Conservation (phyloP, 2,888 invertebrate species). For the Eutolmus rufibarbis region DNA sequence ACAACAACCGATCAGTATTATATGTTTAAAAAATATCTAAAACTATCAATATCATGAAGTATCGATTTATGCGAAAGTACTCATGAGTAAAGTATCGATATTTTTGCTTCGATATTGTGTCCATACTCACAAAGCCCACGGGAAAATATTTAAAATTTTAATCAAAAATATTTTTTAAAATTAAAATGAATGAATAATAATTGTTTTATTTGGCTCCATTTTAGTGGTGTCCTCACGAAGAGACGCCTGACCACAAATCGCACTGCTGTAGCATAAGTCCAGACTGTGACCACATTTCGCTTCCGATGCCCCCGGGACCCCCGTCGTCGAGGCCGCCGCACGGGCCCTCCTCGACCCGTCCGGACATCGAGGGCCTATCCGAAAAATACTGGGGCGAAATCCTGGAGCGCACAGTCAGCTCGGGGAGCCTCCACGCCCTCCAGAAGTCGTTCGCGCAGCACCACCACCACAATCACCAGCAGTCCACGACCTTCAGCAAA, state of each 20-base stretch:
- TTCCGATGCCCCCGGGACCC: constrained; percentile 62
- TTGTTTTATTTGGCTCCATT: not conserved
- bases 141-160: not conserved
- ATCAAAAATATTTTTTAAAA: not conserved
- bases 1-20: too few species aligned
- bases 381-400: constrained; percentile 82
- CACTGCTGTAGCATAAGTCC: constrained; percentile 59
- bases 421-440: constrained; percentile 76
- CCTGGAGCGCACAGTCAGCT: constrained; percentile 78
- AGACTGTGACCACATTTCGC: constrained; percentile 61
- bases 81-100: too few species aligned
- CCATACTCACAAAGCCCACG: too few species aligned
- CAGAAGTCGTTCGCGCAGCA: constrained; percentile 62
- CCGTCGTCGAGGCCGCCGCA: constrained; percentile 58
- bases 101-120: too few species aligned
- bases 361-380: constrained; percentile 72
- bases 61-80: too few species aligned
- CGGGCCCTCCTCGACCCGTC: constrained; percentile 53
- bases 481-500: constrained; percentile 59
- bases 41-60: too few species aligned
- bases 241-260: constrained; percentile 60
- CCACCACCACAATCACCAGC: constrained; percentile 48
- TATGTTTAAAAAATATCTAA: too few species aligned
- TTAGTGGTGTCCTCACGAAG: constrained; percentile 60
- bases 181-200: too few species aligned